Base-by-base conservation (phyloP, 2,113 vertebrate species). In the Triplophysa dalaica region DNA sequence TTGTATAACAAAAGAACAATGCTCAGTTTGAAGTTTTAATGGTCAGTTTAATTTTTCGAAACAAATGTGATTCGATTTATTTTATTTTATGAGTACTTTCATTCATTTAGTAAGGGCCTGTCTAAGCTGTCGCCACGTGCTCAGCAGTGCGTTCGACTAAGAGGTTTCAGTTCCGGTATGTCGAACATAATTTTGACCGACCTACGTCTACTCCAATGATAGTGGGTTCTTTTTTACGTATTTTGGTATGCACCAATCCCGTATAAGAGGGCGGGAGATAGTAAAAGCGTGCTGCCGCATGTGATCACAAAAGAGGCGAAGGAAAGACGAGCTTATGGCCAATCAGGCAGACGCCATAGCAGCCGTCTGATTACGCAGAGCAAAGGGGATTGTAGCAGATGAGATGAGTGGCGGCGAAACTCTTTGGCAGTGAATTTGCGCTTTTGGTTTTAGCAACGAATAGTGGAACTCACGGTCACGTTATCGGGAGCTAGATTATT, bases 121-220 rank as follows among this genome's bases (percentile, higher is more conserved):
- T 54, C 58, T 68, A 14, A 33, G 6, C 24, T 62, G 50, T 77
- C 73, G 70, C 79, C 76, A 84, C 58, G 83, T 84, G 83, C 83
- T 84, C 72, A 21, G 43, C 52, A 24, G 17, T 61, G 81, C 78
- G 68, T 74, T 73, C 26, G 13, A 29, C 19, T 45, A 62, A 22
- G 33, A 19, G 60, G 54, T 61, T 65, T 16, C 12, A 67, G 24
- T 84, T 84, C 83, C 83, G 76, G 80, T 26, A 64, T n/a, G 6
- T 54, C 16, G 33, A 65, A 45, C 22, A 58, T 45, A 19, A 13
- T 7, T 48, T 33, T 69, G 56, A 70, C 58, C 11, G 70, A 72
- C 83, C 14, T 26, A 62, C 16, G 1, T 13, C 24, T 1, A n/a
- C 38, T 21, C 80, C 83, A 82, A 79, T 75, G 14, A 72, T 22